phyloP scores from a whole-genome alignment of 2,888 invertebrate genomes.

The Rotaria socialis region DNA sequence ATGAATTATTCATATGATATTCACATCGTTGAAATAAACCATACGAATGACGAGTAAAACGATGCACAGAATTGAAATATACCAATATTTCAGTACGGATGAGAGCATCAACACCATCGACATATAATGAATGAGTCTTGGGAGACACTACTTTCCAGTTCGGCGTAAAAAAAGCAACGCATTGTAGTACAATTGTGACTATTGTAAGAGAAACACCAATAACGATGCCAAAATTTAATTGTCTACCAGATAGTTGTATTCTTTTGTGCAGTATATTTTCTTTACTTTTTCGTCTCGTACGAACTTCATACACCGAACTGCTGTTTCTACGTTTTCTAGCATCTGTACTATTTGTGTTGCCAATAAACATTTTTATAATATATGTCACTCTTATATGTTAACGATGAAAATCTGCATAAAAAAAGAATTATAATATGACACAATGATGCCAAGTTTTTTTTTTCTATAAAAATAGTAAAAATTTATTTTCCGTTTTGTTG shows the following conservation, averaged over 20 bases:
- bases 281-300: no score
- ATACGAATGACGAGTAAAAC: constrained; percentile 9
- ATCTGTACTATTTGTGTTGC: not conserved
- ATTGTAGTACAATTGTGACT: not conserved
- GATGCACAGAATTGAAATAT: constrained; percentile 23
- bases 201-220: not conserved
- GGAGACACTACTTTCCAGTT: constrained; percentile 22
- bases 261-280: no score
- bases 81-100: not conserved
- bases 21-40: constrained; percentile 36
- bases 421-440: not conserved
- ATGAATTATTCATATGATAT: not conserved
- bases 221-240: not conserved
- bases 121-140: not conserved
- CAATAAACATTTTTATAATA: not conserved
- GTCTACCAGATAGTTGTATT: no score
- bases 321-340: not conserved
- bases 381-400: not conserved
- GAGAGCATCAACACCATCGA: constrained; percentile 24
- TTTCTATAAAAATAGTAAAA: no score
- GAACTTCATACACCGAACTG: no score
- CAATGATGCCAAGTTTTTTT: no score
- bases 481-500: no score
- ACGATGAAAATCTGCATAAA: not conserved
- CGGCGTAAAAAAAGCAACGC: constrained; percentile 15